phyloP scores from a whole-genome alignment of 2,888 invertebrate species.

The Drosophila tripunctata region DNA sequence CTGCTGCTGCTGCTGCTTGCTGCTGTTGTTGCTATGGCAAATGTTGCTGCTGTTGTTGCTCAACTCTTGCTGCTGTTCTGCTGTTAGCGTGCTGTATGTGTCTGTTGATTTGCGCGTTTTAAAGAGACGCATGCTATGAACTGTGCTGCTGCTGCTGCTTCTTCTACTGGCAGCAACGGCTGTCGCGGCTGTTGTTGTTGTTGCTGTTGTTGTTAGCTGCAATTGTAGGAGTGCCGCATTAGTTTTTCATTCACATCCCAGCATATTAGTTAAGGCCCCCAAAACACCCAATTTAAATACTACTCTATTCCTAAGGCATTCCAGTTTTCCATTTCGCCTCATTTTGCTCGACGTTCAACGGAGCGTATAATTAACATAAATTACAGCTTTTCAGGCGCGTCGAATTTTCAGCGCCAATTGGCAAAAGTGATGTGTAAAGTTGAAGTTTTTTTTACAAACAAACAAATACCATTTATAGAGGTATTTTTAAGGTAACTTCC shows the following conservation, averaged over 20 bases:
- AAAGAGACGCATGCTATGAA: constrained; percentile 82
- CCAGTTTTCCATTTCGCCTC: constrained; percentile 19
- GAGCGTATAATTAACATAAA: constrained; percentile 68
- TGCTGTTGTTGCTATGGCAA: constrained; percentile 27
- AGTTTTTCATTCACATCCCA: constrained; percentile 28
- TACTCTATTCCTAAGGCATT: constrained; percentile 14
- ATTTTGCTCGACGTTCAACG: constrained; percentile 50
- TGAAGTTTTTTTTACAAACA: constrained; percentile 1
- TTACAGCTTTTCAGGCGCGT: constrained; percentile 41
- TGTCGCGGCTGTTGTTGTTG: neutral
- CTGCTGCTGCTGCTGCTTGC: constrained; percentile 17
- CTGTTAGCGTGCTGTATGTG: constrained; percentile 75
- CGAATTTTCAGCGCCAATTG: constrained; percentile 31
- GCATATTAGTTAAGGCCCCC: constrained; percentile 23
- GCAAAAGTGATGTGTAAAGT: constrained; percentile 21
- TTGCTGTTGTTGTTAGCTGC: constrained; percentile 26
- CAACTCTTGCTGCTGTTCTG: constrained; percentile 29
- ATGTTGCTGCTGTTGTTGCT: constrained; percentile 33
- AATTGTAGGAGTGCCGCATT: constrained; percentile 32
- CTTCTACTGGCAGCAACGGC: neutral
- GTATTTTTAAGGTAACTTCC: neutral
- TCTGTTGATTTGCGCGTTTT: constrained; percentile 84
- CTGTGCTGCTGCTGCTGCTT: constrained; percentile 11
- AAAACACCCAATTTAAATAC: constrained; percentile 51
- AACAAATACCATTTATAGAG: constrained; percentile 9